phyloP scores from a whole-genome alignment of 1,140 invertebrate species.

The Orchestia grillus region DNA sequence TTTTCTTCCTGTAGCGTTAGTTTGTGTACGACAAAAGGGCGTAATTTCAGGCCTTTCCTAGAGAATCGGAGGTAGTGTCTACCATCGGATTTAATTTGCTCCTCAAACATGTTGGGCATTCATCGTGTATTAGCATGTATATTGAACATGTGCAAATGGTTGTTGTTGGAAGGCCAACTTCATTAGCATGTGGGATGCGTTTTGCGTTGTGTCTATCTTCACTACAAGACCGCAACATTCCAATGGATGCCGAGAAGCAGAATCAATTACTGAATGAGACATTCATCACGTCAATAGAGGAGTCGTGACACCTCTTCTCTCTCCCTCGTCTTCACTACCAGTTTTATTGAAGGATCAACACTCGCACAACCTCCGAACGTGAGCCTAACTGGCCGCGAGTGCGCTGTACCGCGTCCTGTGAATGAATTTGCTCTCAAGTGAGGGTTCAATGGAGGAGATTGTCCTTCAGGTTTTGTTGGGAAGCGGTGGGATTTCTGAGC shows the following conservation, averaged over 20 bases:
- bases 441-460: background rate
- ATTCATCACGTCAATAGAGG: slow-evolving; percentile 5
- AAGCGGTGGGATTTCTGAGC: background rate
- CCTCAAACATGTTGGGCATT: background rate
- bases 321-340: background rate
- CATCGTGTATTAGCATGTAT: background rate
- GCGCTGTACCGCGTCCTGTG: background rate
- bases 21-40: background rate
- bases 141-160: background rate
- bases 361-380: background rate
- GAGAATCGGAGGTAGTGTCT: background rate
- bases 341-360: background rate
- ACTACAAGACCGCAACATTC: slow-evolving; percentile 38
- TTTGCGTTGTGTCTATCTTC: background rate
- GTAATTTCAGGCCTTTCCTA: background rate
- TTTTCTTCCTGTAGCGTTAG: background rate
- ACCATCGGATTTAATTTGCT: background rate
- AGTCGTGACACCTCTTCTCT: background rate
- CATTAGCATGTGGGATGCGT: slow-evolving; percentile 34
- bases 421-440: background rate
- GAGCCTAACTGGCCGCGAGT: background rate
- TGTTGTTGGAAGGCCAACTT: background rate
- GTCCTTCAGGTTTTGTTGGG: background rate
- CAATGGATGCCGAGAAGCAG: background rate
- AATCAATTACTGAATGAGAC: slow-evolving; percentile 43